Base-by-base conservation (phyloP, 30 jellyfish, hydroid and myxozoan species). In the Sanderia malayensis region DNA sequence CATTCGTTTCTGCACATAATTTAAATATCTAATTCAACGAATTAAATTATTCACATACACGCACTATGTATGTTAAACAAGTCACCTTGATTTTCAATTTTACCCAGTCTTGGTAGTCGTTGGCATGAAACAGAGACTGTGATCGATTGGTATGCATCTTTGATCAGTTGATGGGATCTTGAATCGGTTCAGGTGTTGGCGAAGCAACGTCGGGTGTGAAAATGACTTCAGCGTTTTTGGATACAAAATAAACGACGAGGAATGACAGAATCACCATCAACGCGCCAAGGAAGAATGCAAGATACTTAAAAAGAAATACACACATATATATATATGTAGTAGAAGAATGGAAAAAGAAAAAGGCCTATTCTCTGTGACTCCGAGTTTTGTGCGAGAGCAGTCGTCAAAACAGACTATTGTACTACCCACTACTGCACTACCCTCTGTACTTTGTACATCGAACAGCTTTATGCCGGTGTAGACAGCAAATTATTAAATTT, bases 281-380 rank as follows among this genome's bases (percentile, higher is more conserved):
- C 26, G 73, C n/a, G 17, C 96, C 96, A 59, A 79, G 52, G 67
- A 71, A 74, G 49, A 86, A 67, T 25, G 70, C 79, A 0, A 81
- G 32, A 75, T 62, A 73, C 96, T 86, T 59, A 47, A 76, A 77
- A 32, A 66, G 19, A 27, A 49, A 19, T 49, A n/a, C n/a, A n/a
- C n/a, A n/a, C n/a, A n/a, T n/a, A n/a, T 4, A 2, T 18, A 4
- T 18, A 24, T 49, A 4, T 49, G 24, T 4, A 2, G 64, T 49
- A 4, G 8, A 3, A 2, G 64, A 11, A 49, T n/a, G n/a, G n/a
- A n/a, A n/a, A n/a, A n/a, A n/a, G n/a, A n/a, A n/a, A n/a, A n/a
- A n/a, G n/a, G n/a, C n/a, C n/a, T n/a, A n/a, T n/a, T n/a, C n/a
- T n/a, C n/a, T n/a, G n/a, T n/a, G n/a, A n/a, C n/a, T n/a, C n/a